phyloP scores from a whole-genome alignment of 2,888 invertebrate genomes.

The Coelopa pilipes region DNA sequence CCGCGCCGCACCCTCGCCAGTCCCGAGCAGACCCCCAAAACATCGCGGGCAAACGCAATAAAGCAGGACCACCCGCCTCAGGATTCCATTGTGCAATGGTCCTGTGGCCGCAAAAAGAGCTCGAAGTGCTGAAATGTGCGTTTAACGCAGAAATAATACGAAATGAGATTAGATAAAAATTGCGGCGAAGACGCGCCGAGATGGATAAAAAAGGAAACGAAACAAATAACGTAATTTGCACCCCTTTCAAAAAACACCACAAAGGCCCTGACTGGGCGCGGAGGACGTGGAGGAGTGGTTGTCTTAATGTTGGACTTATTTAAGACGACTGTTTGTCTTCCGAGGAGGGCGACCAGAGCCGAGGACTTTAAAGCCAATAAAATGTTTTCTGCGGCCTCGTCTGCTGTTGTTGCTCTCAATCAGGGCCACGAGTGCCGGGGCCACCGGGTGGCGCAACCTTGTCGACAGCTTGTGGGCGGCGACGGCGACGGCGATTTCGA shows the following conservation, averaged over 20 bases:
- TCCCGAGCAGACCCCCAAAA: slow-evolving; percentile 21
- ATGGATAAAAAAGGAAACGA: slow-evolving; percentile 51
- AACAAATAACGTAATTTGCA: slow-evolving; percentile 59
- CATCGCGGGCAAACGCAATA: slow-evolving; percentile 11
- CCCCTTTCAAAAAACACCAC: slow-evolving; percentile 49
- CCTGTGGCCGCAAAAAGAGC: slow-evolving; percentile 19
- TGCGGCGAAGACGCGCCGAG: slow-evolving; percentile 45
- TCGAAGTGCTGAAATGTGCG: slow-evolving; percentile 55
- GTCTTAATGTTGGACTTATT: slow-evolving; percentile 57
- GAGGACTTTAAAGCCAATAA: slow-evolving; percentile 64
- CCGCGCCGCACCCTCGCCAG: neutral
- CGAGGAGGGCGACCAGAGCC: slow-evolving; percentile 38
- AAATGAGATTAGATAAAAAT: slow-evolving; percentile 60
- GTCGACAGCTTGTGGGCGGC: slow-evolving; percentile 48
- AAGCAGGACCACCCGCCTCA: neutral
- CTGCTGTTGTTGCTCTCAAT: slow-evolving; percentile 35
- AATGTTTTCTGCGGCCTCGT: slow-evolving; percentile 55
- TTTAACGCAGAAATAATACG: slow-evolving; percentile 59
- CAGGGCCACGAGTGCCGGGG: slow-evolving; percentile 30
- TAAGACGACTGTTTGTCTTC: slow-evolving; percentile 33
- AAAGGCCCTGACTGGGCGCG: no score
- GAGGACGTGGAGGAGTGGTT: slow-evolving; percentile 37
- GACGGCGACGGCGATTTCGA: slow-evolving; percentile 29
- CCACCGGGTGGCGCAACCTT: slow-evolving; percentile 41
- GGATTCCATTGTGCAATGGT: slow-evolving; percentile 31